Evolutionary conservation across 2,888 invertebrate genomes (phyloP).

Genomic region (Phaonia tiefii): DNA sequence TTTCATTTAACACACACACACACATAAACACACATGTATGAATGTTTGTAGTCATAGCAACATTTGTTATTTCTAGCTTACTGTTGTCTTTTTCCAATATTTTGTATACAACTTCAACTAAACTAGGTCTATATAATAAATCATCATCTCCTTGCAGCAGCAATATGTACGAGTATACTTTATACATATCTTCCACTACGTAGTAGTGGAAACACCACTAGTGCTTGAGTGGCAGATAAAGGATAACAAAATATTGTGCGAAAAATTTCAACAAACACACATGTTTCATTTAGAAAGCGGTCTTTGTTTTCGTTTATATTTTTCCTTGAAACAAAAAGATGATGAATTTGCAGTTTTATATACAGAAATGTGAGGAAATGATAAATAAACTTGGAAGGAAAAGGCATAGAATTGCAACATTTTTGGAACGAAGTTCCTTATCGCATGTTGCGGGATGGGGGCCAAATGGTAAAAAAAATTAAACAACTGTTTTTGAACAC

Average conservation of each 20-base stretch:
- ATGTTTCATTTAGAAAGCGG: neutral
- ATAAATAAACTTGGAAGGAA: slow-evolving; percentile 15
- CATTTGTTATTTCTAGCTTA: slow-evolving; percentile 1
- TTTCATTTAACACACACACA: slow-evolving; percentile 18
- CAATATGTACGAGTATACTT: neutral
- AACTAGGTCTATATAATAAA: slow-evolving; percentile 61
- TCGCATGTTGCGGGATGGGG: too few relatives aligned
- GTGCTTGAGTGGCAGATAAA: neutral
- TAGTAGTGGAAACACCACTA: too few relatives aligned
- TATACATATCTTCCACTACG: slow-evolving; percentile 16
- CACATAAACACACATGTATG: too few relatives aligned
- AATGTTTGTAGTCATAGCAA: neutral
- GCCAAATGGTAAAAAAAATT: too few relatives aligned
- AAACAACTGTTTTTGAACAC: too few relatives aligned
- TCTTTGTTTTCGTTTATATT: neutral
- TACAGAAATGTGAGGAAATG: slow-evolving; percentile 20
- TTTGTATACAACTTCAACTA: neutral
- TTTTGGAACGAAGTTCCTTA: too few relatives aligned
- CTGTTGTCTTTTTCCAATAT: neutral
- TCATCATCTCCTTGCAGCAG: slow-evolving; percentile 50
- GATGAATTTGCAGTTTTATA: slow-evolving; percentile 57
- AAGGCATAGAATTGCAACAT: slow-evolving; percentile 12
- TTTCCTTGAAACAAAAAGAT: slow-evolving; percentile 31
- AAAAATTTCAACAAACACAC: slow-evolving; percentile 36
- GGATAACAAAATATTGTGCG: slow-evolving; percentile 19